Evolutionary conservation across 1,140 invertebrate species (phyloP).

Genomic region (Drosophila navojoa): DNA sequence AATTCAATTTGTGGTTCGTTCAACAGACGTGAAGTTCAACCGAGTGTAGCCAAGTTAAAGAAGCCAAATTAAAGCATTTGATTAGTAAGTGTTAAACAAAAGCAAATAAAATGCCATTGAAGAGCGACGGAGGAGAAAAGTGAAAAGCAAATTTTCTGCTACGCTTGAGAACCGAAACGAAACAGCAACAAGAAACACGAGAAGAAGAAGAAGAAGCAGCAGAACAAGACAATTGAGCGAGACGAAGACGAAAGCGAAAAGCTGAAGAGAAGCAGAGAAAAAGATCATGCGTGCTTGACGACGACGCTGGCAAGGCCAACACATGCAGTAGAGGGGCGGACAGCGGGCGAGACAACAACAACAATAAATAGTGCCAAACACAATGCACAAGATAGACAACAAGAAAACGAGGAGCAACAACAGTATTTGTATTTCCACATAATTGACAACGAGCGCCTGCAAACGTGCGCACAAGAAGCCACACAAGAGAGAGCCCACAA

Average conservation of each 20-base stretch:
- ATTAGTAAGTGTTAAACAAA: slow-evolving; percentile 22
- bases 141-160: slow-evolving; percentile 53
- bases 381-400: slow-evolving; percentile 43
- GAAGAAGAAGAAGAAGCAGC: neutral
- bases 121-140: slow-evolving; percentile 42
- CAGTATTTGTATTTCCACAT: slow-evolving; percentile 48
- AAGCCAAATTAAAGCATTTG: neutral
- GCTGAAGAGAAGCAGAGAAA: slow-evolving; percentile 46
- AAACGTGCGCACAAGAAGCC: slow-evolving; percentile 43
- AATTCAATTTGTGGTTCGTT: slow-evolving; percentile 42
- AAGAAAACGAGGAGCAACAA: slow-evolving; percentile 14
- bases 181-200: slow-evolving; percentile 20
- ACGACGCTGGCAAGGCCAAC: slow-evolving; percentile 22
- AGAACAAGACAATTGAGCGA: slow-evolving; percentile 26
- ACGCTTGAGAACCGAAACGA: slow-evolving; percentile 52
- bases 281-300: slow-evolving; percentile 55
- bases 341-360: slow-evolving; percentile 18
- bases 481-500: slow-evolving; percentile 33
- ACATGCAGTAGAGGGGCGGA: slow-evolving; percentile 23
- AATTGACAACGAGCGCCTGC: slow-evolving; percentile 48
- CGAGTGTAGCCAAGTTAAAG: slow-evolving; percentile 4
- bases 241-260: slow-evolving; percentile 38
- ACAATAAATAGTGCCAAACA: slow-evolving; percentile 42
- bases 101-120: slow-evolving; percentile 35
- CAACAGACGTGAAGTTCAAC: slow-evolving; percentile 36